Conservation (phyloP, 2,113 vertebrate species). For the Pseudorectes ferrugineus region DNA sequence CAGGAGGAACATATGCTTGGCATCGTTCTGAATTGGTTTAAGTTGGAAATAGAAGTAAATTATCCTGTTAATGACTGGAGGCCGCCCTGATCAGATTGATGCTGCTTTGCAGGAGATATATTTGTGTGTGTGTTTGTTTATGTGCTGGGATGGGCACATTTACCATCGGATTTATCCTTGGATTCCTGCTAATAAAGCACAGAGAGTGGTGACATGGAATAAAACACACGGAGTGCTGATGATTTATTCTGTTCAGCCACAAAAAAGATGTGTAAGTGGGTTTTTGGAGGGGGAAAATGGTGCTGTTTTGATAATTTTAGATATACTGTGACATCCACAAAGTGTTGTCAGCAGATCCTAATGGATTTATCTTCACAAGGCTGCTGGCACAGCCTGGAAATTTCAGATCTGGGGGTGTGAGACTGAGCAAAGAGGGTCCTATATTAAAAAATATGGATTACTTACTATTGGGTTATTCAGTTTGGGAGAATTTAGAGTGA, state of each 20-base stretch:
- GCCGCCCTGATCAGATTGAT: background rate
- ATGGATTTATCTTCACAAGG: background rate
- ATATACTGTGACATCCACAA: background rate
- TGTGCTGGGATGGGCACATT: background rate
- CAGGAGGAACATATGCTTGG: slow-evolving; percentile 19
- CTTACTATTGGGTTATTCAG: background rate
- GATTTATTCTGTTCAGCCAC: background rate
- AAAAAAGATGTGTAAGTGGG: background rate
- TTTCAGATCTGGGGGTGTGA: background rate
- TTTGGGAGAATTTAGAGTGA: background rate
- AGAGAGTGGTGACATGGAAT: background rate
- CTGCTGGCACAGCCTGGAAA: background rate
- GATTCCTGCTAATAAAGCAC: background rate
- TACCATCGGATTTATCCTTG: background rate
- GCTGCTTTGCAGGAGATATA: background rate
- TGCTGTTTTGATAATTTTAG: background rate
- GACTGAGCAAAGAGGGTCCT: background rate
- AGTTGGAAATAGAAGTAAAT: slow-evolving; percentile 39
- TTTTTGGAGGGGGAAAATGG: background rate
- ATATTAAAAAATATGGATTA: background rate
- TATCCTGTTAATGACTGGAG: background rate
- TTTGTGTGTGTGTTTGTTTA: background rate
- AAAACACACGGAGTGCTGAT: background rate
- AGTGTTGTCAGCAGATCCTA: background rate
- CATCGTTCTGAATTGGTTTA: slow-evolving; percentile 11